These are phyloP conservation scores for Catostomus latipinnis DNA, from an alignment of 2,797 vertebrate species.

Conservation along the genomic window DNA sequence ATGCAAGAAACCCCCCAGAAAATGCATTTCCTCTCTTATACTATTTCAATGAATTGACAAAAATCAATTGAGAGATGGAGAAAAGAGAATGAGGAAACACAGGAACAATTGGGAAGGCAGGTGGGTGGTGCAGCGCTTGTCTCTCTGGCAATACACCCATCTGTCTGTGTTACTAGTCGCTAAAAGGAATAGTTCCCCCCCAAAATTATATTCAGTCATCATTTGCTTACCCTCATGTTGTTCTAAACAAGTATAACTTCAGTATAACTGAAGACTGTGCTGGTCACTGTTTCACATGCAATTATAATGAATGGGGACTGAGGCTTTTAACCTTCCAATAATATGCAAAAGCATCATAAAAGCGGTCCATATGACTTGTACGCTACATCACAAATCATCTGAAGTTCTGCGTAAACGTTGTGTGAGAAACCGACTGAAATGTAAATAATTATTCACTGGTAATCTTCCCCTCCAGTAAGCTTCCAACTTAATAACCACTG, in stretches of 20 bases:
- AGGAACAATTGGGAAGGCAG: constrained; percentile 13
- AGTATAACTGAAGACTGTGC: too few relatives aligned
- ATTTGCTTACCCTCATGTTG: background rate
- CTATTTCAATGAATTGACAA: constrained; percentile 8
- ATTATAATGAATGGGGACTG: too few relatives aligned
- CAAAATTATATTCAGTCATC: background rate
- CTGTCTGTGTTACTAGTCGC: constrained; percentile 16
- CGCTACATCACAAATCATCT: too few relatives aligned
- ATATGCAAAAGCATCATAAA: too few relatives aligned
- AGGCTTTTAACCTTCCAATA: too few relatives aligned
- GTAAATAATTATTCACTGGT: too few relatives aligned
- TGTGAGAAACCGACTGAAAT: background rate
- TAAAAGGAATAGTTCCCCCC: background rate
- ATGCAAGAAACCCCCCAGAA: constrained; percentile 15
- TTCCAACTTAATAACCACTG: too few relatives aligned
- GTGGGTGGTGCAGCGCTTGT: constrained; percentile 3
- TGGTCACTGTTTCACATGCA: too few relatives aligned
- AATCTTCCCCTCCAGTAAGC: too few relatives aligned
- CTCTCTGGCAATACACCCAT: constrained; percentile 8
- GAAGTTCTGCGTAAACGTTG: too few relatives aligned
- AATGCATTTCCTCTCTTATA: constrained; percentile 26
- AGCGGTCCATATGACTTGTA: too few relatives aligned
- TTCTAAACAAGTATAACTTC: background rate
- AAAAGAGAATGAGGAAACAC: constrained; percentile 12
- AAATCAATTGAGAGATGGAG: constrained; percentile 5